phyloP scores from a whole-genome alignment of 2,797 vertebrate species.

The Propithecus deckenii region DNA sequence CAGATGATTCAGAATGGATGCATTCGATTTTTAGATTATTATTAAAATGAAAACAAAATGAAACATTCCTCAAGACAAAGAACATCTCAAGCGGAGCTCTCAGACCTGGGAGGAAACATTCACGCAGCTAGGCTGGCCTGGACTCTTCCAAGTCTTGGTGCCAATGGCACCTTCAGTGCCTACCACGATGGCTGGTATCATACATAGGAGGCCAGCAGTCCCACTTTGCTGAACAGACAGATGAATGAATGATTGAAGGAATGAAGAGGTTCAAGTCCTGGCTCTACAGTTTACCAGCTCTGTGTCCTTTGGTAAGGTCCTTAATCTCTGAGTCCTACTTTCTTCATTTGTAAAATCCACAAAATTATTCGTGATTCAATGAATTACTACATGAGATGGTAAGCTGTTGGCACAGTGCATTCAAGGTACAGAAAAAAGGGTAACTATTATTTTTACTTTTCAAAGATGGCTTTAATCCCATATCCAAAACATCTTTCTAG shows the following conservation, averaged over 20 bases:
- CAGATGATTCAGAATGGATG: neutral
- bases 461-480: neutral
- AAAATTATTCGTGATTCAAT: neutral
- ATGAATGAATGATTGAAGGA: neutral
- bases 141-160: neutral
- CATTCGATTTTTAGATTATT: neutral
- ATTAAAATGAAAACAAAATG: slow-evolving; percentile 53
- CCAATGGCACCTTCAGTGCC: neutral
- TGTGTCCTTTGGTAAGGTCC: neutral
- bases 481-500: neutral
- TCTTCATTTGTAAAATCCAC: neutral
- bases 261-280: neutral
- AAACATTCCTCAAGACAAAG: slow-evolving; percentile 7
- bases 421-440: neutral
- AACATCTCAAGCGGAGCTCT: neutral
- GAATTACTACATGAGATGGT: neutral
- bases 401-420: neutral
- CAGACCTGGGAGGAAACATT: neutral
- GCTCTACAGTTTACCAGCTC: neutral
- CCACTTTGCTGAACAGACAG: neutral
- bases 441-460: neutral
- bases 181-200: neutral
- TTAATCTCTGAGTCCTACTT: neutral
- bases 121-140: neutral
- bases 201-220: neutral